These are phyloP conservation scores for Rhaphigaster nebulosa DNA, from an alignment of 2,888 invertebrate species.

Conservation along the genomic window DNA sequence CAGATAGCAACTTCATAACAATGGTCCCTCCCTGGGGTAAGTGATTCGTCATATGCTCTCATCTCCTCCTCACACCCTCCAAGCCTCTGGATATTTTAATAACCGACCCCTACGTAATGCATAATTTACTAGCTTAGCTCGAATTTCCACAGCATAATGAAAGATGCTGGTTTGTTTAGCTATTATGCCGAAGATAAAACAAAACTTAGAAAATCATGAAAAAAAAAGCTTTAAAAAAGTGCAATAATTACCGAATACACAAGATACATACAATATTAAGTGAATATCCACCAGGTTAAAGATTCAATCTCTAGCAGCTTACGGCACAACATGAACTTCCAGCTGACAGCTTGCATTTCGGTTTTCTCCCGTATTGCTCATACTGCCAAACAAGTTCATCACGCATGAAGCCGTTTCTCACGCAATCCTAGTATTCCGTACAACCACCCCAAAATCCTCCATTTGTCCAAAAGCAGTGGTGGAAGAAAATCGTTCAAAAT, in stretches of 20 bases:
- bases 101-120: conserved; percentile 26
- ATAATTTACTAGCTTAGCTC: conserved; percentile 30
- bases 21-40: conserved; percentile 19
- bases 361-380: background rate
- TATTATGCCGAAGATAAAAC: background rate
- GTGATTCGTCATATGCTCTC: conserved; percentile 49
- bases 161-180: background rate
- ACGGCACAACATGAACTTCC: background rate
- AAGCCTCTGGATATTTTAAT: conserved; percentile 1
- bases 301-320: too few species aligned
- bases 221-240: too few species aligned
- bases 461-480: background rate
- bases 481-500: background rate
- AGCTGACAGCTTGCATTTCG: background rate
- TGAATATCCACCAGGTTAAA: too few species aligned
- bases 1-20: conserved; percentile 48
- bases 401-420: conserved; percentile 14
- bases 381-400: background rate
- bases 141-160: conserved; percentile 14
- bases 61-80: conserved; percentile 41
- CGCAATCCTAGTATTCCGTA: background rate
- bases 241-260: too few species aligned
- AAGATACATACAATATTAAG: too few species aligned
- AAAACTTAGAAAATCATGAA: background rate
- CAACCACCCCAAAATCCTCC: background rate